Percentiles rank a stretch among this genome's conserved stretches.
Conservation (phyloP, 92 coral and sea anemone species). For the Siderastrea siderea region DNA sequence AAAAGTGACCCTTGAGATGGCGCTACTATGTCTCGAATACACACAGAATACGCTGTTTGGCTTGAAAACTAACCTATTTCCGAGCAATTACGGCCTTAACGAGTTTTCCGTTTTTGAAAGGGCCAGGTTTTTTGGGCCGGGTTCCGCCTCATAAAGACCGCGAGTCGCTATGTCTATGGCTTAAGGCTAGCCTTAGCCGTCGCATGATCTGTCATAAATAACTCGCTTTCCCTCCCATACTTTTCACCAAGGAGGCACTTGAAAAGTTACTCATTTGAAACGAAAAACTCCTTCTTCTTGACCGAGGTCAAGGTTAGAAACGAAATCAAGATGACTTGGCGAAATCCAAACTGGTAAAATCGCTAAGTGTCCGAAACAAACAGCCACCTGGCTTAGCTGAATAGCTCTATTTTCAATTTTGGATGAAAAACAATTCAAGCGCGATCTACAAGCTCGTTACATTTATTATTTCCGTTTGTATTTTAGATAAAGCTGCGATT, state of each 20-base stretch:
- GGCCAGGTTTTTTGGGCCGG: neutral
- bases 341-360: neutral
- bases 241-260: conserved; percentile 28
- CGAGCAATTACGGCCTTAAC: conserved; percentile 52
- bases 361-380: neutral
- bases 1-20: conserved; percentile 61
- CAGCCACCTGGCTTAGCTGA: neutral
- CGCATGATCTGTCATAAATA: neutral
- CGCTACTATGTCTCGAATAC: conserved; percentile 75
- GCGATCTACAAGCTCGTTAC: conserved; percentile 4
- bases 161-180: conserved; percentile 42
- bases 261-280: conserved; percentile 15
- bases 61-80: conserved; percentile 56
- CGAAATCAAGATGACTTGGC: conserved; percentile 7
- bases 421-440: neutral
- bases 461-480: conserved; percentile 27
- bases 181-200: neutral
- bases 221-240: conserved; percentile 18
- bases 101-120: conserved; percentile 35
- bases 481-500: conserved; percentile 10
- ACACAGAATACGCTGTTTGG: conserved; percentile 41
- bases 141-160: conserved; percentile 31
- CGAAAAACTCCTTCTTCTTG: neutral
- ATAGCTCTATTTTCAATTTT: neutral
- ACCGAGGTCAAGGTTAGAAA: conserved; percentile 6